These are phyloP conservation scores for Cheilosia scutellata DNA, from an alignment of 2,888 invertebrate species.

Conservation along the genomic window DNA sequence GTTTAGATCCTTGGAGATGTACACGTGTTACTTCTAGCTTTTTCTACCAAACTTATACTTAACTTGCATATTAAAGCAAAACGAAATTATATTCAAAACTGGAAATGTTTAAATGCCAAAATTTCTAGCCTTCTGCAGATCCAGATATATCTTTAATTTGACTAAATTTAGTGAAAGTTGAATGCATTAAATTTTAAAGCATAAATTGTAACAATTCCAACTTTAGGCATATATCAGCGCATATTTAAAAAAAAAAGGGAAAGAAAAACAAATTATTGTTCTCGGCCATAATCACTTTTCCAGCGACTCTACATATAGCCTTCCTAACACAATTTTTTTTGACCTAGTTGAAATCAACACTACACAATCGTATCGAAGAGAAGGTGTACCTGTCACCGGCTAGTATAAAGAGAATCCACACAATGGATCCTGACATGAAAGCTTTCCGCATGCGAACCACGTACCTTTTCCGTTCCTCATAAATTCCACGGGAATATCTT, in stretches of 20 bases:
- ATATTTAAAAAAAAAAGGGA: conserved; percentile 10
- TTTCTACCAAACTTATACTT: background rate
- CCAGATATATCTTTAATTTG: background rate
- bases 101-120: no score
- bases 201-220: background rate
- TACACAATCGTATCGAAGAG: conserved; percentile 40
- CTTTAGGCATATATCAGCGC: background rate
- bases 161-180: no score
- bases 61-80: no score
- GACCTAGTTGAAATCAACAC: conserved; percentile 65
- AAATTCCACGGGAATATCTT: conserved; percentile 47
- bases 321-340: conserved; percentile 58
- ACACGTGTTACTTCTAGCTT: conserved; percentile 49
- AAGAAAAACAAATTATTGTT: conserved; percentile 27
- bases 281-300: conserved; percentile 52
- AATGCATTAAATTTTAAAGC: no score
- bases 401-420: conserved; percentile 44
- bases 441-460: conserved; percentile 62
- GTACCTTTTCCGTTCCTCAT: conserved; percentile 31
- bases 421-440: conserved; percentile 29
- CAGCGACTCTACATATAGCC: conserved; percentile 58
- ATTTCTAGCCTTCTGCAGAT: no score
- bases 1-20: conserved; percentile 39
- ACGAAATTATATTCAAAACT: no score
- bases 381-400: conserved; percentile 21